Evolutionary conservation across 2,797 vertebrate species (phyloP).

Genomic region (Typhlichthys eigenmanni): DNA sequence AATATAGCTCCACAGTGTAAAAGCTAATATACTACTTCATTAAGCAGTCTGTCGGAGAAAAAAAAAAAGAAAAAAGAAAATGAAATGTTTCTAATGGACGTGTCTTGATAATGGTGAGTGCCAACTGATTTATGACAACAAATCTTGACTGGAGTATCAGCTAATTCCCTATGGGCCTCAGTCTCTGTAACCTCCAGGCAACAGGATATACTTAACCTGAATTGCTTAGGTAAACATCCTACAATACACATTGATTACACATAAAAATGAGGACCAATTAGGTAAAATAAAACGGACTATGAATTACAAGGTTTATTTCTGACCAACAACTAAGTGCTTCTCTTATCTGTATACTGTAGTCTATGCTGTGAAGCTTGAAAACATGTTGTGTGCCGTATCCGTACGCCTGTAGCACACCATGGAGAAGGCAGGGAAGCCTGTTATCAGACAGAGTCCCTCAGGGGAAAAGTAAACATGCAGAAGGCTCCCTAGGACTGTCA

Average conservation of each 20-base stretch:
- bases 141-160: conserved; percentile 52
- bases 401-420: conserved; percentile 32
- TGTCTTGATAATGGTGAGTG: conserved; percentile 55
- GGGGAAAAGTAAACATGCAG: conserved; percentile 22
- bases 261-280: conserved; percentile 48
- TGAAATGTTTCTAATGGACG: conserved; percentile 46
- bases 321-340: neutral
- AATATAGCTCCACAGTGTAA: conserved; percentile 41
- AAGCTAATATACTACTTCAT: conserved; percentile 45
- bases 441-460: conserved; percentile 29
- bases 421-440: conserved; percentile 27
- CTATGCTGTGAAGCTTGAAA: neutral
- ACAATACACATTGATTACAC: conserved; percentile 67
- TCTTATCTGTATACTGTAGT: too few species aligned
- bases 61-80: conserved; percentile 31
- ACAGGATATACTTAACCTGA: conserved; percentile 62
- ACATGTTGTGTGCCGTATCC: conserved; percentile 19
- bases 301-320: conserved; percentile 21
- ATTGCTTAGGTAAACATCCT: conserved; percentile 70
- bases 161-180: conserved; percentile 61
- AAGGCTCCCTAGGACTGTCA: conserved; percentile 33
- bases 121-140: conserved; percentile 65
- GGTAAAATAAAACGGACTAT: conserved; percentile 12
- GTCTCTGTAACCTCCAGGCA: conserved; percentile 41
- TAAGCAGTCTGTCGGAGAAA: conserved; percentile 42